These are phyloP conservation scores for Pteruthius melanotis DNA, from an alignment of 2,113 vertebrate species.

Conservation along the genomic window DNA sequence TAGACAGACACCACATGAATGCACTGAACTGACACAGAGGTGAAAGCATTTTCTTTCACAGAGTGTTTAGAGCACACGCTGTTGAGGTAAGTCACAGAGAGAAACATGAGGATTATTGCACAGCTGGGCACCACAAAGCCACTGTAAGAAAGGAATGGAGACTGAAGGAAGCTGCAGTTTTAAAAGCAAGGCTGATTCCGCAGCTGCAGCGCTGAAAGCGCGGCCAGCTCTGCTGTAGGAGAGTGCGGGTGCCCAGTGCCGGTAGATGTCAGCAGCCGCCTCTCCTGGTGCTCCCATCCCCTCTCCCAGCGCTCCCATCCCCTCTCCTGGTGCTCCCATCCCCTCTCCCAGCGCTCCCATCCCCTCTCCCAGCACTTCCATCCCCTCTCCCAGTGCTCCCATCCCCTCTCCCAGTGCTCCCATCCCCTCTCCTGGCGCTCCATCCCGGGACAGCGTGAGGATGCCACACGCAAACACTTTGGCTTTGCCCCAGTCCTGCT, in stretches of 20 bases:
- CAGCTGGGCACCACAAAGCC: not conserved
- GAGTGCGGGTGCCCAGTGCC: not conserved
- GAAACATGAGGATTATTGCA: not conserved
- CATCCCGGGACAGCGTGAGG: not conserved
- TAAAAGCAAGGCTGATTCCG: not conserved
- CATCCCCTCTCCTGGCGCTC: not conserved
- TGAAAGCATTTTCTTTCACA: not conserved
- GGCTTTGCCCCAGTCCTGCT: not conserved
- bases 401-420: not conserved
- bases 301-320: not conserved
- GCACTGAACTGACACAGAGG: fast-evolving
- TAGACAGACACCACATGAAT: no score
- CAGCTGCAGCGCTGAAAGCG: not conserved
- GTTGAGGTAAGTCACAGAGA: not conserved
- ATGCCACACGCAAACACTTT: fast-evolving
- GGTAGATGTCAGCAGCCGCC: conserved; percentile 6
- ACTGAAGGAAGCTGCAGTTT: not conserved
- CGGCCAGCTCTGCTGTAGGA: fast-evolving
- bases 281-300: not conserved
- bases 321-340: no score
- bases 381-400: not conserved
- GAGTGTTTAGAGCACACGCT: not conserved
- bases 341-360: not conserved
- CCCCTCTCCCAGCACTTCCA: not conserved
- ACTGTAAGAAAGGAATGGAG: not conserved